A percentile compares a stretch with the other conserved stretches of the same genome.
Conservation (phyloP, 2,888 invertebrate genomes). For the Melieria picta region DNA sequence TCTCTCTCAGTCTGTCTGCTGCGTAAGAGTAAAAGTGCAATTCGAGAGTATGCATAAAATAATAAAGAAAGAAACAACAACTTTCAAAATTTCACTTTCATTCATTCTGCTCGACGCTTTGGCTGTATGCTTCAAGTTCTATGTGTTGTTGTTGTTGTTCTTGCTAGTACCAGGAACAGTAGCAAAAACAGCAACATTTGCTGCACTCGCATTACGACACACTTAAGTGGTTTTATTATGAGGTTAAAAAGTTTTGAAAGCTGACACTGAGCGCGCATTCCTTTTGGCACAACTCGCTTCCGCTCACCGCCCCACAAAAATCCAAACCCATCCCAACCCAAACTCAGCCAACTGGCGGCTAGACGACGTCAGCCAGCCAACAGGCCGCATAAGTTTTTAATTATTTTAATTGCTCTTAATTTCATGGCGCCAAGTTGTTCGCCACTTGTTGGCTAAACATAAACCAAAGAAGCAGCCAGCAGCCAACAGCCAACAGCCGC, state of each 20-base stretch:
- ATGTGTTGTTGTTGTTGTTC: slow-evolving; percentile 16
- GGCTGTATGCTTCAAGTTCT: slow-evolving; percentile 9
- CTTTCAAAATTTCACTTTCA: no score
- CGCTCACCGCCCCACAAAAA: slow-evolving; percentile 7
- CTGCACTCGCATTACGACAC: slow-evolving; percentile 52
- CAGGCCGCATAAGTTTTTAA: slow-evolving; percentile 32
- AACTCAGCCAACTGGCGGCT: neutral
- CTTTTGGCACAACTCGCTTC: slow-evolving; percentile 17
- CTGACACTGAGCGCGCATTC: slow-evolving; percentile 32
- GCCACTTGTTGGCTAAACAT: slow-evolving; percentile 26
- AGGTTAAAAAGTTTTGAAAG: slow-evolving; percentile 54
- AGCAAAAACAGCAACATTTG: slow-evolving; percentile 9
- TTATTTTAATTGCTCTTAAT: slow-evolving; percentile 34
- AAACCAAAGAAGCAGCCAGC: neutral
- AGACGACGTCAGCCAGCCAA: slow-evolving; percentile 15
- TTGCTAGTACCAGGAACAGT: neutral
- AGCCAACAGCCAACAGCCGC: no score
- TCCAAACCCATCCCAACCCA: neutral
- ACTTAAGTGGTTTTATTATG: slow-evolving; percentile 60
- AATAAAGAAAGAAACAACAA: no score
- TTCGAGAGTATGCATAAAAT: no score
- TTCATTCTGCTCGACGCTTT: neutral
- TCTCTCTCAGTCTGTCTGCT: slow-evolving; percentile 40
- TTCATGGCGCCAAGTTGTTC: slow-evolving; percentile 31
- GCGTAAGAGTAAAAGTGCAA: neutral